Conservation (phyloP, 2,888 invertebrate species). For the Drosophila trichaetosa region DNA sequence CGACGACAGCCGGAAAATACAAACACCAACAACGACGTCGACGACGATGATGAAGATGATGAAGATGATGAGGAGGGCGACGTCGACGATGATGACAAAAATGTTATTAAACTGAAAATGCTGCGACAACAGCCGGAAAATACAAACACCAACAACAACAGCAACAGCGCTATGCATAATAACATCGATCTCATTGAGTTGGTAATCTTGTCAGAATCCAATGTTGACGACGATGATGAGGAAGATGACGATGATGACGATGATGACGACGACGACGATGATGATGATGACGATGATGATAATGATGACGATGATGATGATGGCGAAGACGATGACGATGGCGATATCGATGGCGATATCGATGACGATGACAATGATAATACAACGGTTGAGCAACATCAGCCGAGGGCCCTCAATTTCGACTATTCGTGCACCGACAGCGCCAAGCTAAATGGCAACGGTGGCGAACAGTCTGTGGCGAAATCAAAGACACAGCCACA, state of each 20-base stretch:
- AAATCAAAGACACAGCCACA: slow-evolving; percentile 13
- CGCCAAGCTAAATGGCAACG: slow-evolving; percentile 55
- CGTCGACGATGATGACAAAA: slow-evolving; percentile 26
- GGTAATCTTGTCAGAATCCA: too few relatives aligned
- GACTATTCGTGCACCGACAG: slow-evolving; percentile 14
- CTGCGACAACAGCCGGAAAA: slow-evolving; percentile 20
- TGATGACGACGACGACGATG: slow-evolving; percentile 43
- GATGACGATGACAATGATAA: slow-evolving; percentile 37
- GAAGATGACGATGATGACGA: slow-evolving; percentile 56
- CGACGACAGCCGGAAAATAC: slow-evolving; percentile 17
- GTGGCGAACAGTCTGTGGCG: slow-evolving; percentile 14
- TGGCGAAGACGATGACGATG: slow-evolving; percentile 51
- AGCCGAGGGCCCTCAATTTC: slow-evolving; percentile 13
- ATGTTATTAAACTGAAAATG: slow-evolving; percentile 24
- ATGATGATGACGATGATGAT: slow-evolving; percentile 39
- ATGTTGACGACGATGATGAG: slow-evolving; percentile 33
- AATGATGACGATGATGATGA: slow-evolving; percentile 47
- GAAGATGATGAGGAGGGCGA: slow-evolving; percentile 43
- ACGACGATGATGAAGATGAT: slow-evolving; percentile 3
- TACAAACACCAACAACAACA: slow-evolving; percentile 28
- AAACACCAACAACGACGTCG: slow-evolving; percentile 20
- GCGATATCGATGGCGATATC: slow-evolving; percentile 41
- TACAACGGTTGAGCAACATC: slow-evolving; percentile 4
- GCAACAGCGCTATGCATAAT: slow-evolving; percentile 29
- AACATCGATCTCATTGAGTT: slow-evolving; percentile 45